These are phyloP conservation scores for Catostomus latipinnis DNA, from an alignment of 2,797 vertebrate genomes.

Conservation along the genomic window DNA sequence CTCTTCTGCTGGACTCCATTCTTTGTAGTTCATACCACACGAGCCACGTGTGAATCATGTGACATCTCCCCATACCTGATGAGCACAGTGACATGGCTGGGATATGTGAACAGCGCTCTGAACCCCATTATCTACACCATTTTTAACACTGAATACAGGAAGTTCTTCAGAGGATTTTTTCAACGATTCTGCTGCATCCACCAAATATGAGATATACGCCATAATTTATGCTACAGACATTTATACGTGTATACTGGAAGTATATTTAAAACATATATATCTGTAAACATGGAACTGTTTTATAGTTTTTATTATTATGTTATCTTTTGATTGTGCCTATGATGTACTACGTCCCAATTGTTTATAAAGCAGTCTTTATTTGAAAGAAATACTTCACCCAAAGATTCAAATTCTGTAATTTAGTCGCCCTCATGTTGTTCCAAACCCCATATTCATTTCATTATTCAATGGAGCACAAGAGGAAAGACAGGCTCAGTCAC, in stretches of 20 bases:
- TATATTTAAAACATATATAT: conserved; percentile 24
- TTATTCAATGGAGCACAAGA: too few species aligned
- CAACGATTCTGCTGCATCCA: conserved; percentile 72
- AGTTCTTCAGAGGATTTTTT: conserved; percentile 89
- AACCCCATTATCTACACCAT: conserved; percentile 95
- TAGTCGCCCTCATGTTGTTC: too few species aligned
- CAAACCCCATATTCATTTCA: too few species aligned
- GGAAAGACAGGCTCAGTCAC: too few species aligned
- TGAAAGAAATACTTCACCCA: background rate
- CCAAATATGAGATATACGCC: conserved; percentile 23
- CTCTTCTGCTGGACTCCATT: conserved; percentile 97
- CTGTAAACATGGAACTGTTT: conserved; percentile 15
- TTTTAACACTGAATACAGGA: conserved; percentile 92
- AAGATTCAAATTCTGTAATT: too few species aligned
- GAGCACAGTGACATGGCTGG: conserved; percentile 95
- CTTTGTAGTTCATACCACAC: conserved; percentile 91
- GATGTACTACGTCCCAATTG: conserved; percentile 65
- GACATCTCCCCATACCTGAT: conserved; percentile 81
- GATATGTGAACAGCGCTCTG: conserved; percentile 94
- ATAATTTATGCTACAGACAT: conserved; percentile 29
- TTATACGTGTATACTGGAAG: background rate
- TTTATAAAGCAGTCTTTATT: conserved; percentile 64
- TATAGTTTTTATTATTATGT: conserved; percentile 27
- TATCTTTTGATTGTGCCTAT: conserved; percentile 64
- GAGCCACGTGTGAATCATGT: conserved; percentile 85